These are phyloP conservation scores for Dinomys branickii DNA, from an alignment of 2,113 vertebrate species.

Conservation along the genomic window DNA sequence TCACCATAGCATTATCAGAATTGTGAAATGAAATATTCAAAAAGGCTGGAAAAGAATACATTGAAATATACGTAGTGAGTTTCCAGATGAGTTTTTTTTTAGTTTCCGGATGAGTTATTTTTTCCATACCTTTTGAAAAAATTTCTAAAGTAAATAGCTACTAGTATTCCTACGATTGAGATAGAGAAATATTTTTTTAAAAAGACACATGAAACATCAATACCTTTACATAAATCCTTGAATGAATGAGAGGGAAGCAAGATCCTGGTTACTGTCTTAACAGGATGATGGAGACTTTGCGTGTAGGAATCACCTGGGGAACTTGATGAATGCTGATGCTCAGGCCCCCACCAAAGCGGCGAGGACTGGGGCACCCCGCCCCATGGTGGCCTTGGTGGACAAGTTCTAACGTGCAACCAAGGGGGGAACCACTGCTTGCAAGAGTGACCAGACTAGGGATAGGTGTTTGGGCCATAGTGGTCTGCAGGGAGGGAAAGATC, in stretches of 20 bases:
- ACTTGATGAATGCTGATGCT: background rate
- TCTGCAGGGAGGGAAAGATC: background rate
- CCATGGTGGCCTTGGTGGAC: background rate
- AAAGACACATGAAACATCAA: background rate
- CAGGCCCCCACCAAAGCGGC: background rate
- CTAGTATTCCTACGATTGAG: conserved; percentile 6
- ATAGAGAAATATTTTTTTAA: conserved; percentile 28
- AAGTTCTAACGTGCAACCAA: background rate
- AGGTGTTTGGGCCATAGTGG: background rate
- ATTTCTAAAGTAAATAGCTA: background rate
- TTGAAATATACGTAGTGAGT: background rate
- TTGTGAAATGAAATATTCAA: background rate
- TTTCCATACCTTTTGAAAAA: conserved; percentile 9
- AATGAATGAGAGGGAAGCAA: conserved; percentile 11
- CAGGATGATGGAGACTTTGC: background rate
- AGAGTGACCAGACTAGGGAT: background rate
- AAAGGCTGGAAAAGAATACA: background rate
- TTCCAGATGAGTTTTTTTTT: background rate
- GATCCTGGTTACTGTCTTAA: background rate
- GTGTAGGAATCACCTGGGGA: background rate
- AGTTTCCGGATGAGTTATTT: background rate
- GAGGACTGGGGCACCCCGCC: background rate
- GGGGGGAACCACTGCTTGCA: background rate
- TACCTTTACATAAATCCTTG: background rate
- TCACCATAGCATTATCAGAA: background rate